Conservation (phyloP, 2,888 invertebrate genomes). For the Rhagophthalmus giganteus region DNA sequence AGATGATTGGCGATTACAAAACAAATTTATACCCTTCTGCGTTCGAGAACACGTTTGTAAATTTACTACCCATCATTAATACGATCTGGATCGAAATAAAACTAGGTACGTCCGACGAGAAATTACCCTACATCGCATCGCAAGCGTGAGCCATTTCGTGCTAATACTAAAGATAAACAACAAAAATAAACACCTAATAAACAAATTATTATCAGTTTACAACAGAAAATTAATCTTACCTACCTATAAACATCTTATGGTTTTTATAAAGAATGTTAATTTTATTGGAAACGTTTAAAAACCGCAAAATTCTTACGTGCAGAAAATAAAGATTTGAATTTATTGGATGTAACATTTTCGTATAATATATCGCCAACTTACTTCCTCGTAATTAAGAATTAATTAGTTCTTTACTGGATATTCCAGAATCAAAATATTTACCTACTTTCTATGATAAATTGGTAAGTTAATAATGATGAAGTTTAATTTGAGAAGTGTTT, state of each 20-base stretch:
- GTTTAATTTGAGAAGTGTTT: too few relatives aligned
- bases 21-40: slow-evolving; percentile 19
- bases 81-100: slow-evolving; percentile 17
- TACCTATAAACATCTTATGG: background rate
- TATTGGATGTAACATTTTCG: background rate
- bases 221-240: too few relatives aligned
- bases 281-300: slow-evolving; percentile 2
- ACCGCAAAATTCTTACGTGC: background rate
- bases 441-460: background rate
- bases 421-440: background rate
- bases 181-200: too few relatives aligned
- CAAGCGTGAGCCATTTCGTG: background rate
- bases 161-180: too few relatives aligned
- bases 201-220: too few relatives aligned
- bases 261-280: background rate
- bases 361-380: background rate
- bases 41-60: slow-evolving; percentile 17
- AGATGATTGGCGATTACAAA: slow-evolving; percentile 20
- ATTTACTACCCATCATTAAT: slow-evolving; percentile 21
- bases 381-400: slow-evolving; percentile 2
- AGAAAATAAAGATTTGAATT: background rate
- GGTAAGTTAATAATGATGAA: too few relatives aligned
- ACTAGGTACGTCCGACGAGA: slow-evolving; percentile 15
- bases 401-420: background rate
- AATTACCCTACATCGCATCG: slow-evolving; percentile 9